A percentile compares a stretch with the other conserved stretches of the same genome.
These are phyloP conservation scores for Polylopha cassiicola DNA, from an alignment of 2,888 invertebrate species.

Conservation along the genomic window DNA sequence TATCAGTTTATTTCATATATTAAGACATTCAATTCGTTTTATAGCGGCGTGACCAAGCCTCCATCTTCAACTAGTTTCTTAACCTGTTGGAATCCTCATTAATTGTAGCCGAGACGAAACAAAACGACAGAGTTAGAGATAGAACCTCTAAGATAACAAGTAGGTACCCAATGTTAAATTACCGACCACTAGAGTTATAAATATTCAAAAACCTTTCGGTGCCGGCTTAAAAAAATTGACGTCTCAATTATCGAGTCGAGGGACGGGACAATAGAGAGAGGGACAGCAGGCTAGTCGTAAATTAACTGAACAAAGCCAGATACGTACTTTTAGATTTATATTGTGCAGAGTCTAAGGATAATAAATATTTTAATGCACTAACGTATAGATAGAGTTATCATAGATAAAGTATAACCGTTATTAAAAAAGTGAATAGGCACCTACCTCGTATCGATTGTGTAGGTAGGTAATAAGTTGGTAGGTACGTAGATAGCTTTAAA, in stretches of 20 bases:
- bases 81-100: conserved; percentile 37
- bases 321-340: too few relatives aligned
- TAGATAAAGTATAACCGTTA: too few relatives aligned
- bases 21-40: conserved; percentile 15
- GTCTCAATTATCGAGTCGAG: conserved; percentile 70
- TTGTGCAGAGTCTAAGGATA: too few relatives aligned
- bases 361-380: too few relatives aligned
- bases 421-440: too few relatives aligned
- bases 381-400: too few relatives aligned
- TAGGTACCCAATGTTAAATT: conserved; percentile 62
- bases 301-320: too few relatives aligned
- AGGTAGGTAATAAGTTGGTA: too few relatives aligned
- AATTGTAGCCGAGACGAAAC: conserved; percentile 35
- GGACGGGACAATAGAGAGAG: conserved; percentile 30
- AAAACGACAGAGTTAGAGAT: conserved; percentile 48
- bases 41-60: conserved; percentile 20
- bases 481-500: too few relatives aligned
- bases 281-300: conserved; percentile 11
- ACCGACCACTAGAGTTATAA: conserved; percentile 66
- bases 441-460: too few relatives aligned
- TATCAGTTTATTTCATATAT: too few relatives aligned
- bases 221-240: conserved; percentile 66
- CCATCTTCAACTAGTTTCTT: conserved; percentile 7
- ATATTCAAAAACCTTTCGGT: conserved; percentile 61
- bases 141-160: conserved; percentile 62